Conservation (phyloP, 2,113 vertebrate genomes). For the Protobothrops flavoviridis region DNA sequence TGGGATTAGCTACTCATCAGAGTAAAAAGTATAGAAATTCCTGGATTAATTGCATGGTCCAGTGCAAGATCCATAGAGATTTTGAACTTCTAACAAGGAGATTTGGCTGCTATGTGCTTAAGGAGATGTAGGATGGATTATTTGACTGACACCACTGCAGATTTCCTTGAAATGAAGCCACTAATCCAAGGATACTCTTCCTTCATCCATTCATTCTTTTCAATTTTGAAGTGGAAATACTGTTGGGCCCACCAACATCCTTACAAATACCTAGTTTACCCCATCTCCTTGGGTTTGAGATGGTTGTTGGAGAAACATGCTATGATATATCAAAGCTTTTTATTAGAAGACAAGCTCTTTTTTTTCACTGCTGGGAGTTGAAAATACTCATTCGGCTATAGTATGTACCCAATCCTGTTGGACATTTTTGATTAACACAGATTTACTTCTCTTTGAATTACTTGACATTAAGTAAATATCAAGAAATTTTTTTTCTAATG, state of each 20-base stretch:
- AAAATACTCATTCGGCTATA: not conserved
- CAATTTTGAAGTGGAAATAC: not conserved
- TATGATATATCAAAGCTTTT: not conserved
- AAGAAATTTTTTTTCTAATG: constrained; percentile 40
- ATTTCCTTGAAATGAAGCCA: constrained; percentile 24
- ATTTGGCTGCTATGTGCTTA: not conserved
- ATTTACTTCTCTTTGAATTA: constrained; percentile 69
- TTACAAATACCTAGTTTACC: not conserved
- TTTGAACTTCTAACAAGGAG: not conserved
- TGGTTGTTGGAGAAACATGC: not conserved
- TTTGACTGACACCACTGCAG: not conserved
- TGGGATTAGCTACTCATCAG: not conserved
- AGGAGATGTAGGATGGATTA: not conserved
- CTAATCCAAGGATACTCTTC: not conserved
- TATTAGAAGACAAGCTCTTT: constrained; percentile 14
- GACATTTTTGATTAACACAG: constrained; percentile 61
- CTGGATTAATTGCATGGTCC: not conserved
- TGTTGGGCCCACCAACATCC: too few species aligned
- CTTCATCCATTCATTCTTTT: not conserved
- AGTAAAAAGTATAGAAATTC: not conserved
- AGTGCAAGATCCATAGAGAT: too few species aligned
- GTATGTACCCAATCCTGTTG: not conserved
- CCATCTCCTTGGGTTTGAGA: not conserved
- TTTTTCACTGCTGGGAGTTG: not conserved
- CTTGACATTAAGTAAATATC: constrained; percentile 69